Base-by-base conservation (phyloP, 1,140 invertebrate species). In the Sminthurides bifidus region DNA sequence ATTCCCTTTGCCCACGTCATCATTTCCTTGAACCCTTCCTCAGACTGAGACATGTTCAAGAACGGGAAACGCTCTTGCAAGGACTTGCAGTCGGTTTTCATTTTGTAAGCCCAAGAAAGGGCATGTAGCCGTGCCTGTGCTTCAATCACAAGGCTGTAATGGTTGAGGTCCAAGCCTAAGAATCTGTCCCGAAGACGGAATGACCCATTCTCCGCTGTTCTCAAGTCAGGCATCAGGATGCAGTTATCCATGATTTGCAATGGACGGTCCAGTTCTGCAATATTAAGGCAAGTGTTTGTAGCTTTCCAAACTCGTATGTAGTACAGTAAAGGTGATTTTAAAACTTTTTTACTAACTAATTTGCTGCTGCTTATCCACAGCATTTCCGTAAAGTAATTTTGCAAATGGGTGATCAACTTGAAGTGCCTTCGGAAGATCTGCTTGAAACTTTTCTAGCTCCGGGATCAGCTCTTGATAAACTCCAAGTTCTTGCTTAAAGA, bases 101-200 rank as follows among this genome's bases (percentile, higher is more conserved):
- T 76, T 68, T 74, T 81, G 60, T 79, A 79, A 0, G 82, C 82
- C 56, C 82, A 76, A 0, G 79, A 80, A 3, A 84, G 61, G 1
- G 79, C 80, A 68, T 85, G 83, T 60, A 79, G 83, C 62, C 75
- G 75, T 0, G 81, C 82, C 21, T 85, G 66, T 1, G 75, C 69
- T 66, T 76, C 72, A 40, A 84, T 68, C n/a, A 79, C 77, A 3
- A 74, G 54, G 40, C 71, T 63, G 8, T 69, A 67, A 48, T 77
- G 73, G 1, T 72, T 60, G 29, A 75, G 56, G 63, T 80, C 76
- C 24, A 81, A 64, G 4, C 77, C 76, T 8, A 63, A 35, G 29
- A 74, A 64, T 31, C 77, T 71, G 62, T 75, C 68, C 0, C 74
- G 71, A 74, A 81, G 69, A 58, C 73, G 67, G 65, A 74, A 85